Base-by-base conservation (phyloP, 2,888 invertebrate species). In the Agrochola macilenta region DNA sequence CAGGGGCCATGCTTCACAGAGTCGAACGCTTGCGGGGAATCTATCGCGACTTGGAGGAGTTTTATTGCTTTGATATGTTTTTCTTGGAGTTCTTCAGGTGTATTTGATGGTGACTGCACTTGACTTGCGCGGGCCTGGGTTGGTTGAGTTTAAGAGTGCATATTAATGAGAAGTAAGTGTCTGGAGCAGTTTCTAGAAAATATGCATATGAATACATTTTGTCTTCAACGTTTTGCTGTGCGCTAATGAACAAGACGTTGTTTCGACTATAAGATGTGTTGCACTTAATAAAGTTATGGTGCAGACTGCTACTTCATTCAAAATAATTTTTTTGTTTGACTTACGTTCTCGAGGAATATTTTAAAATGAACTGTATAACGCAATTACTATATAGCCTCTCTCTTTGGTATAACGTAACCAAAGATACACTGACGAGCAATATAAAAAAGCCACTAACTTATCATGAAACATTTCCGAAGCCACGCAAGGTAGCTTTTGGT, bases 1-100 rank as follows among this genome's bases (percentile, higher is more conserved):
- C 60, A 69, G 26, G 0, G 54, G 65, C 63, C 35, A 76, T 74
- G 75, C 74, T 84, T 84, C 71, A 66, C 58, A 60, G 54, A 82
- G 57, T 82, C 69, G 75, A 82, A 82, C 26, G 83, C 71, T 82
- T 82, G 57, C 61, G 71, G 17, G 49, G 54, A 61, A 84, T 80
- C 75, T 73, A 73, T 84, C 23, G 69, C 30, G 39, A 74, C 17
- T 83, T 71, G 20, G 14, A 71, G 5, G 26, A 26, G 35, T 69
- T 79, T 76, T 68, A 75, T 76, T 60, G 63, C 14, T 46, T 39
- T 30, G 20, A 23, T 23, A 8, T 23, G 5, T 49, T 46, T 70
- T 35, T 49, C 35, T 66, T 74, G 35, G n/a, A 43, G 12, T 70
- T 80, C 52, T 72, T 72, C 74, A 35, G 74, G 81, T 73, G 58